Conservation (phyloP, 2,113 vertebrate genomes). For the Gallinago undulata region DNA sequence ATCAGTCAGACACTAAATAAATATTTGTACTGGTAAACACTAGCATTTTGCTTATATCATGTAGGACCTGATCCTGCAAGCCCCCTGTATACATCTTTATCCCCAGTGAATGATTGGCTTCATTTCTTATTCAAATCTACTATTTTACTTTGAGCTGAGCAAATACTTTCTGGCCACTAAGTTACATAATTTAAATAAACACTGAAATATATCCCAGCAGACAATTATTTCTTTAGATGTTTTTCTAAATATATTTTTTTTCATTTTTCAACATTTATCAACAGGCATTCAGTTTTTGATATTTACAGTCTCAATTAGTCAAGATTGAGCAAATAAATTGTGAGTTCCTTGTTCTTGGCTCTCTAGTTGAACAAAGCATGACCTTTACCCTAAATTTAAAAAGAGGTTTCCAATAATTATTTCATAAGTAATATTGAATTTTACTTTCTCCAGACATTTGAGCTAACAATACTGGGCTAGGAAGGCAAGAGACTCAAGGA, state of each 20-base stretch:
- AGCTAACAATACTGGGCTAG: not conserved
- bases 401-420: not conserved
- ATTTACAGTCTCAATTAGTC: not conserved
- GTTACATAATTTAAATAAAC: not conserved
- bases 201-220: not conserved
- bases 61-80: conserved; percentile 72
- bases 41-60: conserved; percentile 39
- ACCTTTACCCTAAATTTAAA: not conserved
- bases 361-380: not conserved
- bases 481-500: not conserved
- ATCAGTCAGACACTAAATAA: conserved; percentile 71
- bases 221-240: not conserved
- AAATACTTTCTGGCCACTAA: conserved; percentile 18
- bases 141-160: conserved; percentile 21
- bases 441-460: not conserved
- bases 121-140: conserved; percentile 16
- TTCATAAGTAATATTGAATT: not conserved
- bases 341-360: not conserved
- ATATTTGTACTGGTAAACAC: conserved; percentile 61
- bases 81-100: conserved; percentile 48
- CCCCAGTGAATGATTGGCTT: conserved; percentile 37
- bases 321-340: not conserved
- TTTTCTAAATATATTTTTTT: not conserved
- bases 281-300: not conserved
- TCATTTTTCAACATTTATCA: not conserved